Base-by-base conservation (phyloP, 2,113 vertebrate species). In the Nipponia nippon region DNA sequence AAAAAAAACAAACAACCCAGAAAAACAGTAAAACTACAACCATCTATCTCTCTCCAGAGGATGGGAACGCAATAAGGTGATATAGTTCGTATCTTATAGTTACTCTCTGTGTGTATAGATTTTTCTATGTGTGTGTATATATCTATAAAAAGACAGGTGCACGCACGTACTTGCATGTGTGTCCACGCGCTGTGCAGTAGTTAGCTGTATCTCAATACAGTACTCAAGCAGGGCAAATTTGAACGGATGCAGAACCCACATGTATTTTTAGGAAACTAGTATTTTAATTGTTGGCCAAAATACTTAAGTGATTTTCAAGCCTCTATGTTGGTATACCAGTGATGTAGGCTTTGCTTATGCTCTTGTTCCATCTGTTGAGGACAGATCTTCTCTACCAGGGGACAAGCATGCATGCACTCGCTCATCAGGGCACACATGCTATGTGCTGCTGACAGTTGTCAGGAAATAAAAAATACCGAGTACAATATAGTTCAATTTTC, bases 111-210 rank as follows among this genome's bases (percentile, higher is more conserved):
- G 21, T 36, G 5, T 62, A 1, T 16, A 61, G 59, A 26, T 71
- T 58, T 80, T 47, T 47, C 7, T 50, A 12, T 22, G 6, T 44
- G 9, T 59, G 7, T 50, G 1, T 87, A 3, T 36, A 6, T 30
- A 46, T 23, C 6, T 58, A 2, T 66, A 50, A 46, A 58, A 32
- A 16, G 18, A 13, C 13, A 8, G 0, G 0, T 42, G 19, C 15
- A 22, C 18, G 52, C 30, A 1, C 1, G 1, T 83, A 34, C 23
- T 58, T 38, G 11, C 4, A 1, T 29, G 14, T 49, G 36, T 46
- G 53, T 63, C 20, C 40, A 16, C 26, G 14, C 13, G 0, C 38
- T 19, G 7, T 52, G 38, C 23, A 17, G 22, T 13, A 4, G 15
- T 26, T 47, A 58, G 38, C 75, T 50, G 3, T 52, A 38, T 56